Percentiles rank a stretch among this genome's conserved stretches.
These are phyloP conservation scores for Lethrus apterus DNA, from an alignment of 1,140 invertebrate species.

Conservation along the genomic window DNA sequence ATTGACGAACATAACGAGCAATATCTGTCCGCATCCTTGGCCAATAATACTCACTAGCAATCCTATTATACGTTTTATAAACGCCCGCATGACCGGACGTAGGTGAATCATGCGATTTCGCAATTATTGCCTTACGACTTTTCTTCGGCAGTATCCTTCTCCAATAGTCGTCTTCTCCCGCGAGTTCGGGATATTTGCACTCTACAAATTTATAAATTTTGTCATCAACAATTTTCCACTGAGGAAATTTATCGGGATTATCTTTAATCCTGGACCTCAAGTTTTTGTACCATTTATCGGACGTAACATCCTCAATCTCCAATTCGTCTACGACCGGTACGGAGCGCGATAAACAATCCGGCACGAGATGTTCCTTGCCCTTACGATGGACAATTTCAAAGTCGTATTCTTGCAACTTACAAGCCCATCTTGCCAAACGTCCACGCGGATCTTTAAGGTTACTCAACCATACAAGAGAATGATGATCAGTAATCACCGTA, in stretches of 20 bases:
- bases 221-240: not conserved
- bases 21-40: not conserved
- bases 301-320: not conserved
- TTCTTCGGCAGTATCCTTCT: not conserved
- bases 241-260: not conserved
- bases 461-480: constrained; percentile 7
- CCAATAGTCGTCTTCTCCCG: not conserved
- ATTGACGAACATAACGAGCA: not conserved
- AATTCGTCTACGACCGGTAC: not conserved
- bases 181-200: not conserved
- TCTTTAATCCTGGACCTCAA: not conserved
- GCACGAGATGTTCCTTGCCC: not conserved
- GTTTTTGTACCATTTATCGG: not conserved
- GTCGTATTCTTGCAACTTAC: constrained; percentile 1
- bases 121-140: not conserved
- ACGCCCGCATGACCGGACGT: not conserved
- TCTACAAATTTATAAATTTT: not conserved
- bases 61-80: not conserved
- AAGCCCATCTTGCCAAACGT: not conserved
- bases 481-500: constrained; percentile 7
- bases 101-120: not conserved
- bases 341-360: constrained; percentile 3
- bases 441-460: constrained; percentile 6
- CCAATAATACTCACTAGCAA: not conserved
- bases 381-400: constrained; percentile 5